Conservation (phyloP, 1,140 invertebrate genomes). For the Halictus rubicundus region DNA sequence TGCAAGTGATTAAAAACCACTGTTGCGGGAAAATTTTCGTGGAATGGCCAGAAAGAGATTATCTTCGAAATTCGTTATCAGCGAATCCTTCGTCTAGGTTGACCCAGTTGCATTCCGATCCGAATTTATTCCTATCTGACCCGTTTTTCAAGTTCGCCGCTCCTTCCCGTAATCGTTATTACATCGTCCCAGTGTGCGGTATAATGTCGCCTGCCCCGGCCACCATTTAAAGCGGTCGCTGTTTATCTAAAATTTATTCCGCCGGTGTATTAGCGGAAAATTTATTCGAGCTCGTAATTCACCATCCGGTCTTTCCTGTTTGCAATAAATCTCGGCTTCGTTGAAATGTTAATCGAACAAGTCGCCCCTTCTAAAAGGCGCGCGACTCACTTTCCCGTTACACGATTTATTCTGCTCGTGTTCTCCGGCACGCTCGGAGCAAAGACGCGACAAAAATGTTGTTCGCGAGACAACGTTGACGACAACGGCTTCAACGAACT, state of each 20-base stretch:
- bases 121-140: neutral
- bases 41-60: neutral
- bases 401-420: constrained; percentile 4
- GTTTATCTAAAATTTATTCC: constrained; percentile 28
- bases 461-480: neutral
- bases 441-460: neutral
- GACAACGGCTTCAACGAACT: constrained; percentile 10
- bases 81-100: neutral
- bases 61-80: constrained; percentile 13
- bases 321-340: constrained; percentile 38
- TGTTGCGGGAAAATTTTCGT: neutral
- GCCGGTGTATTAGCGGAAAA: constrained; percentile 8
- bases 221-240: constrained; percentile 5
- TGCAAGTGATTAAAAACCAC: neutral
- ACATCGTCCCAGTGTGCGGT: too few relatives aligned
- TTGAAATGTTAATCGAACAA: constrained; percentile 35
- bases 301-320: constrained; percentile 7
- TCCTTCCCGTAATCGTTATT: neutral
- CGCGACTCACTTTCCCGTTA: neutral
- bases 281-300: constrained; percentile 19
- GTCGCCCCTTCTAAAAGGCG: neutral
- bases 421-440: neutral
- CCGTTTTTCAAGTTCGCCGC: neutral
- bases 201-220: neutral
- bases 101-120: constrained; percentile 14